Base-by-base conservation (phyloP, 2,797 vertebrate species). In the Danio kyathit region DNA sequence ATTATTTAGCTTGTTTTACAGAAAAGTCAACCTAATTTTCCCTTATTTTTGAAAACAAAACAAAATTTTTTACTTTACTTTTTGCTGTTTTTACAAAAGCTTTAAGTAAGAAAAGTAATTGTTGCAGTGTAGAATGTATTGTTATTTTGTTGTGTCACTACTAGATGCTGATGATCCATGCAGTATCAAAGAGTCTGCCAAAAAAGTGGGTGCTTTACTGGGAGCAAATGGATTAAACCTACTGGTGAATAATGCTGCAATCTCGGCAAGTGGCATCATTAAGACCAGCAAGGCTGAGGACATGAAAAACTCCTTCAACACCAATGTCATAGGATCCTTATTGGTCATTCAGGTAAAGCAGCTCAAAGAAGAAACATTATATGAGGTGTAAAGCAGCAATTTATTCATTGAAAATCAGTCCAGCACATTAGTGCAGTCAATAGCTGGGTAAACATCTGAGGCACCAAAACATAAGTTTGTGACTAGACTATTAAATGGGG, bases 191-290 rank as follows among this genome's bases (percentile, higher is more conserved):
- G 76, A 67, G 43, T 78, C 76, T 40, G 54, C 54, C 0, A 41
- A 70, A 52, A 70, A 46, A 83, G 90, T 90, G 64, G 83, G 71
- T 61, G 75, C 87, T 65, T 54, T 72, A 4, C 16, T 91, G 38
- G 85, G 88, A 61, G 66, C 21, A 0, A 83, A 14, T 0, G 90
- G 90, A 44, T 83, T 93, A 19, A 92, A 92, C 81, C 84, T 91
- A 64, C 83, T 92, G 70, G 83, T 93, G 46, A 94, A 91, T 88
- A 93, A 91, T 8, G 86, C 90, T 2, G 91, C 41, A 13, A 43
- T 90, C 6, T 9, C 84, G 38, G 7, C 6, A n/a, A 54, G 2
- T 0, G 59, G 46, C 48, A 67, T 6, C 10, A 8, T 89, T 56
- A 66, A 85, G 76, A 81, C 84, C 13, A 81, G 81, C 70, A 75